These are phyloP conservation scores for Amblyopsis rosae DNA, from an alignment of 2,113 vertebrate genomes.

Conservation along the genomic window DNA sequence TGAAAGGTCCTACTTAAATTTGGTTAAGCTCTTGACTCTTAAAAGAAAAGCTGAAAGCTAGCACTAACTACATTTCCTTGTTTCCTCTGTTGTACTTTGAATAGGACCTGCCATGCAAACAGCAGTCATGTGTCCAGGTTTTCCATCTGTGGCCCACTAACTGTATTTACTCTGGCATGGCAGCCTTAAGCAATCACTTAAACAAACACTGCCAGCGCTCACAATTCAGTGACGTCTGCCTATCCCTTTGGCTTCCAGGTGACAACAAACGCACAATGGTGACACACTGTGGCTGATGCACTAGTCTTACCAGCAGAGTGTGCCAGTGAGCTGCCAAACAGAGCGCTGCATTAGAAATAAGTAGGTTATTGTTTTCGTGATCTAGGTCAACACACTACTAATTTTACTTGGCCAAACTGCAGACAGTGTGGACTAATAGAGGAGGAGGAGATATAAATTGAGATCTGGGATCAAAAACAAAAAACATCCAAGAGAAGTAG, in stretches of 20 bases:
- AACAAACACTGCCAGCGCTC: neutral
- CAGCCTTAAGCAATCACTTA: conserved; percentile 13
- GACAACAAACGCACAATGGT: too few relatives aligned
- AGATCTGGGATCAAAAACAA: conserved; percentile 43
- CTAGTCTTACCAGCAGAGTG: conserved; percentile 49
- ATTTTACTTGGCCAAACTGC: conserved; percentile 48
- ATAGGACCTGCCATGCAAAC: conserved; percentile 15
- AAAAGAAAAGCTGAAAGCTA: neutral
- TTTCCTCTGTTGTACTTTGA: conserved; percentile 1
- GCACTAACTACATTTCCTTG: too few relatives aligned
- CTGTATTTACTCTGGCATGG: conserved; percentile 6
- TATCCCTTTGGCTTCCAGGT: too few relatives aligned
- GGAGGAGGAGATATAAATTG: conserved; percentile 19
- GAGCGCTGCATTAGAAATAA: conserved; percentile 40
- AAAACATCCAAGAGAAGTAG: conserved; percentile 33
- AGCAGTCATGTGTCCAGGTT: neutral
- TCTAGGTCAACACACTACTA: conserved; percentile 69
- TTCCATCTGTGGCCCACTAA: conserved; percentile 17
- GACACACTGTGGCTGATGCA: neutral
- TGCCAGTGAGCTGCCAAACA: conserved; percentile 34
- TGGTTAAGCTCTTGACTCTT: neutral
- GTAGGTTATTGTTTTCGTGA: conserved; percentile 67
- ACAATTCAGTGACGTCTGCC: neutral
- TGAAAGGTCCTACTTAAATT: too few relatives aligned
- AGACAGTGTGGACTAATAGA: conserved; percentile 32